phyloP scores from a whole-genome alignment of 2,888 invertebrate genomes.

The Sepiola atlantica region DNA sequence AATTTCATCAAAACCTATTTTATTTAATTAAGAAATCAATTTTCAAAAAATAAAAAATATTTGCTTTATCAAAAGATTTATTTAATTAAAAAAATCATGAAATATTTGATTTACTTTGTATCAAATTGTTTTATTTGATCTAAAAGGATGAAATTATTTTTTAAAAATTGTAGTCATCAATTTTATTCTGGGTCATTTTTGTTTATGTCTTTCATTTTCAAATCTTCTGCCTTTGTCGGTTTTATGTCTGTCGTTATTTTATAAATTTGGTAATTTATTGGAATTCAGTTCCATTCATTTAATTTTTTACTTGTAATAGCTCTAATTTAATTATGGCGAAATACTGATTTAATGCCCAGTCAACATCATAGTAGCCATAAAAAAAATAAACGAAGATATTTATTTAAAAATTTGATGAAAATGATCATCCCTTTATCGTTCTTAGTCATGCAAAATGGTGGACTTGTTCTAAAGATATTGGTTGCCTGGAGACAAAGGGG shows the following conservation, averaged over 20 bases:
- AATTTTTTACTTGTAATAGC: neutral
- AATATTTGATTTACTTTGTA: neutral
- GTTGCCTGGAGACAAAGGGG: no score
- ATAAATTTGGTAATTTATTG: neutral
- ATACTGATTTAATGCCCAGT: neutral
- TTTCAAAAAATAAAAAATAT: neutral
- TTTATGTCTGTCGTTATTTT: no score
- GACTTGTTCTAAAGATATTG: no score
- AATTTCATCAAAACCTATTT: slow-evolving; percentile 13
- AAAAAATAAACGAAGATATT: neutral
- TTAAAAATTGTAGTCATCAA: neutral
- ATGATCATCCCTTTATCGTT: neutral
- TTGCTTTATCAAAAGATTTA: neutral
- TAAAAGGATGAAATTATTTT: no score
- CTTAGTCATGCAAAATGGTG: neutral
- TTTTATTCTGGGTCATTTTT: neutral
- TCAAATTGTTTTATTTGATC: neutral
- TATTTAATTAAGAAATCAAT: neutral
- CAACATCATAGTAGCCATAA: neutral
- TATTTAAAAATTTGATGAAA: neutral
- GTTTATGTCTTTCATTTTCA: no score
- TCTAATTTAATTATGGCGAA: neutral
- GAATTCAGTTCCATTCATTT: neutral
- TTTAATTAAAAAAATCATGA: neutral
- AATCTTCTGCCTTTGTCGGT: no score